phyloP scores from a whole-genome alignment of 2,797 vertebrate genomes.

The Siniperca scherzeri region DNA sequence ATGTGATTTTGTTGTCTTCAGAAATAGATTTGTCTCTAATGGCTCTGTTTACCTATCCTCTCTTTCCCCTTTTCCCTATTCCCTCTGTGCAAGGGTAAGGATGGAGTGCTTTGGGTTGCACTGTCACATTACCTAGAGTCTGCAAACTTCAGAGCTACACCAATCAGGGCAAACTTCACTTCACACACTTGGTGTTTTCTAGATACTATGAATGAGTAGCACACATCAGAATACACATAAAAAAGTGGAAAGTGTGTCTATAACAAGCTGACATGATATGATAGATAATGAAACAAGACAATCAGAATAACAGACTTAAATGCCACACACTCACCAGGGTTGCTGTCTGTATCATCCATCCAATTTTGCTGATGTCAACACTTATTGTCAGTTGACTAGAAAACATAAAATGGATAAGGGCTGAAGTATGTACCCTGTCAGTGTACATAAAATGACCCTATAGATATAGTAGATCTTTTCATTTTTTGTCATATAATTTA shows the following conservation, averaged over 20 bases:
- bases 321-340: slow-evolving; percentile 8
- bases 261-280: slow-evolving; percentile 19
- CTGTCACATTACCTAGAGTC: slow-evolving; percentile 70
- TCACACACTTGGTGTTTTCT: slow-evolving; percentile 29
- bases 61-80: slow-evolving; percentile 68
- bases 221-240: slow-evolving; percentile 18
- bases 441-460: slow-evolving; percentile 9
- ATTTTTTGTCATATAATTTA: not conserved
- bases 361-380: slow-evolving; percentile 30
- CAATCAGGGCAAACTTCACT: slow-evolving; percentile 52
- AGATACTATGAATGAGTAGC: slow-evolving; percentile 13
- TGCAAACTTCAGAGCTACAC: slow-evolving; percentile 59
- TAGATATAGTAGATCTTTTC: not conserved
- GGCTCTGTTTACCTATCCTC: slow-evolving; percentile 88
- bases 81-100: slow-evolving; percentile 68
- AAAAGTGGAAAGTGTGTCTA: slow-evolving; percentile 1
- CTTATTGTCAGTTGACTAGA: slow-evolving; percentile 12
- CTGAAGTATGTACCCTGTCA: slow-evolving; percentile 3
- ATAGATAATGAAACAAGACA: slow-evolving; percentile 25
- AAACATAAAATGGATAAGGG: slow-evolving; percentile 19
- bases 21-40: slow-evolving; percentile 91
- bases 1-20: slow-evolving; percentile 91
- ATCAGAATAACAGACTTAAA: slow-evolving; percentile 34
- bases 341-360: slow-evolving; percentile 23
- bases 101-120: slow-evolving; percentile 74